Evolutionary conservation across 2,888 invertebrate species (phyloP), one percentile per base, ranked within the genome.

Genomic region (Diadromus collaris): DNA sequence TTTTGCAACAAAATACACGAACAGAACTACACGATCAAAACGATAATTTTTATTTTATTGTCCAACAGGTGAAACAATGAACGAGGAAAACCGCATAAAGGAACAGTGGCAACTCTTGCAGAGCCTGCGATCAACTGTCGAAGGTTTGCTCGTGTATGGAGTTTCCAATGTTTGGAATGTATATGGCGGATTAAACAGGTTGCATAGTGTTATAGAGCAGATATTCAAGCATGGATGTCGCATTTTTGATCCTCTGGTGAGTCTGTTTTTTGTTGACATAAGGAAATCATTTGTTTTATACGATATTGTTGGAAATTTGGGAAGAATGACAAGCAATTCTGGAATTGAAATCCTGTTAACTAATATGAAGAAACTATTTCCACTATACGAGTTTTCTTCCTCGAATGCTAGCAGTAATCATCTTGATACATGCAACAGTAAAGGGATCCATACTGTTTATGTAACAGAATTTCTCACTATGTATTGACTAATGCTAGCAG

Each of bases 151-250:
- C 69, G 92, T 92, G 61, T 92, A 92, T 77, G 93, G 93, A 84
- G 91, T 92, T 51, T 91, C 92, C 46, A 93, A 93, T 87, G 92
- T 93, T n/a, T 93, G 93, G 93, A 92, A 92, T 78, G 92, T 94
- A 80, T 93, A 93, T 82, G 93, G 93, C 27, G 93, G 93, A 16
- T 87, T 93, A 27, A 93, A 92, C 85, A 88, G 93, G 74, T 88
- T 94, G 32, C 93, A 93, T 84, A 91, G 90, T 83, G 91, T 92
- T 48, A 88, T 93, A 80, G 92, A 93, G 81, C 92, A 91, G 83
- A 93, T 93, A 85, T 93, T 94, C 85, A 92, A 91, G 84, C 93
- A 93, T 85, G 93, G 93, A n/a, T 92, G 92, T 85, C 89, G 91
- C 82, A 88, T 90, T 65, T 90, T 89, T 78, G 88, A 88, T 81